Conservation (phyloP, 2,113 vertebrate genomes). For the Rhinolophus sinicus region DNA sequence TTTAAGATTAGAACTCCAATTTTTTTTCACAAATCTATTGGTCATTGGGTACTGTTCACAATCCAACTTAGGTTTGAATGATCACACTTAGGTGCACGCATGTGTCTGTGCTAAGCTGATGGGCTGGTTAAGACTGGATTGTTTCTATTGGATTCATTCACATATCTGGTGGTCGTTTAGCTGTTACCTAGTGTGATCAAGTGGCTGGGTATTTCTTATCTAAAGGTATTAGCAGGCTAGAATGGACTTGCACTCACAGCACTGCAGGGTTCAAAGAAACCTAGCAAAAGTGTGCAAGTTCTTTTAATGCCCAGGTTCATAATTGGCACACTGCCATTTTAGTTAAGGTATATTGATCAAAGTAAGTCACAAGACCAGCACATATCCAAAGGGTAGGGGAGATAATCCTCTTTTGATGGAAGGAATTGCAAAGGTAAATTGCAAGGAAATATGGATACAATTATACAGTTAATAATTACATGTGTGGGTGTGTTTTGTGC, state of each 20-base stretch:
- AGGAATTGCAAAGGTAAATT: background rate
- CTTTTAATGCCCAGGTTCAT: background rate
- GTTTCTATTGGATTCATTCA: background rate
- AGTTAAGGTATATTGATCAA: background rate
- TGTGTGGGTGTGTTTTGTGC: background rate
- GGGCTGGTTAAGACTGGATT: background rate
- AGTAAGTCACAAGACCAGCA: background rate
- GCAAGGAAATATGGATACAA: background rate
- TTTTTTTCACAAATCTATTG: background rate
- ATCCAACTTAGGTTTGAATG: background rate
- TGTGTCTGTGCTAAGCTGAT: background rate
- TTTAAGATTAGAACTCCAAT: background rate
- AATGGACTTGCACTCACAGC: background rate
- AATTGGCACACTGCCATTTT: background rate
- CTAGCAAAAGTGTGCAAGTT: fast-evolving
- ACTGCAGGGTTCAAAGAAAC: fast-evolving
- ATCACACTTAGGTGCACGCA: background rate
- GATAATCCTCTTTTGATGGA: background rate
- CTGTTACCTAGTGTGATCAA: background rate
- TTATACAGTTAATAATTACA: background rate
- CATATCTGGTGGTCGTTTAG: background rate
- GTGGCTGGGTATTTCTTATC: background rate
- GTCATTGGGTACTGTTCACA: background rate
- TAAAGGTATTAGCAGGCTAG: background rate
- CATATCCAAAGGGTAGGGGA: background rate